Evolutionary conservation across 2,113 vertebrate species (phyloP), one percentile per base, ranked within the genome.

Genomic region (Megaleporinus macrocephalus): DNA sequence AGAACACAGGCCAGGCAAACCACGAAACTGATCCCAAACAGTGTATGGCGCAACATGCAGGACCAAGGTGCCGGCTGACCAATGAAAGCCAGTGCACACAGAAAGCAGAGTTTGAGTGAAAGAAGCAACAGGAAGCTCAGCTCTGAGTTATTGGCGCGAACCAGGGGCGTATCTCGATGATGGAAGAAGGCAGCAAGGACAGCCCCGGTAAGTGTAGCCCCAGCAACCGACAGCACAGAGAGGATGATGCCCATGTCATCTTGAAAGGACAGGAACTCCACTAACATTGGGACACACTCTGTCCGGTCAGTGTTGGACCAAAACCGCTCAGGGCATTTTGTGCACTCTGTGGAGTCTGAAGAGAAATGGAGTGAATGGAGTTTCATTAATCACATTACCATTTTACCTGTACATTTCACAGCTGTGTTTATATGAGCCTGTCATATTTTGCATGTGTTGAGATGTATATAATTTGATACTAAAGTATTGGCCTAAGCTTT

Each of bases 1-100:
- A 90, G 88, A n/a, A 94, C 91, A 80, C 92, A 93, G 53, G 94
- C 93, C 70, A 94, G 81, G 68, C 90, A 92, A 20, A 94, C 85
- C 0, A 92, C 92, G 85, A 94, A 94, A 80, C 90, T 92, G 81
- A 94, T 92, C 73, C 93, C 92, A 86, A 94, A 94, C 18, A 90
- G 91, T 27, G 90, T 90, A 77, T 94, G 93, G 77, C 93, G 90
- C 84, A 94, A 88, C 80, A 89, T 90, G 82, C 94, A 94, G 4
- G 93, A 74, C 91, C 90, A 91, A 12, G 91, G 57, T 53, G 82
- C 51, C 71, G 92, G 93, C 27, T 82, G 92, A 1, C 92, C 92
- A 24, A 93, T 94, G 79, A 94, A 94, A 27, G 93, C 82, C 84
- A 94, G 87, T 0, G 92, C 92, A 85, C 92, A 94, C 41, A 95